Base-by-base conservation (phyloP, 2,888 invertebrate species). In the Seira musarum region DNA sequence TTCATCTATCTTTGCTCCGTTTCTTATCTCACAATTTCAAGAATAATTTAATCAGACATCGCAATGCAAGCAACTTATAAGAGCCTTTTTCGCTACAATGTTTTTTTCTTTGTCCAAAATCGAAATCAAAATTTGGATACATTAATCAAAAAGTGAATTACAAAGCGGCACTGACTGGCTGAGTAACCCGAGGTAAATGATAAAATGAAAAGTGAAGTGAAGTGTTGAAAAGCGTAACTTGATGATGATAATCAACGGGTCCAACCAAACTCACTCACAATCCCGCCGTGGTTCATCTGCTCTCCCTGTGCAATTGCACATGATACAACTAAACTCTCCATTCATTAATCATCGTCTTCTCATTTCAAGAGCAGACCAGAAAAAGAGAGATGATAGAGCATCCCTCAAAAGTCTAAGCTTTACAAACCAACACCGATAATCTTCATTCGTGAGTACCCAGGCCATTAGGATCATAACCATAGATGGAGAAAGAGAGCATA, bases 311-410 rank as follows among this genome's bases (percentile, higher is more conserved):
- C 2, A 17, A 49, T n/a, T 35, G 25, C 10, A 72, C 19, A 63
- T 22, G 35, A 2, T 35, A 1, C 3, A 60, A 70, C 25, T 21
- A 63, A 57, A 24, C 22, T 64, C 30, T n/a, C 40, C 53, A 64
- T 64, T 76, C 76, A 76, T 76, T 76, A 76, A 76, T 76, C 76
- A 76, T 76, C 69, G 30, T 69, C 53, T 69, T 69, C 68, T 40
- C 69, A 66, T 69, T 76, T 76, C 76, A 76, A 69, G 69, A 63
- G 69, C 69, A 76, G 64, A 69, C 67, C 3, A 68, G 5, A 15
- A 69, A n/a, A n/a, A n/a, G n/a, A n/a, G n/a, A n/a, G n/a, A n/a
- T n/a, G n/a, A n/a, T n/a, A 53, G 53, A 40, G 60, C 75, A 68
- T 60, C 68, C 68, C 68, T 57, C 40, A 21, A 61, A 67, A 30